Base-by-base conservation (phyloP, 2,113 vertebrate species). In the Pantherophis guttatus region DNA sequence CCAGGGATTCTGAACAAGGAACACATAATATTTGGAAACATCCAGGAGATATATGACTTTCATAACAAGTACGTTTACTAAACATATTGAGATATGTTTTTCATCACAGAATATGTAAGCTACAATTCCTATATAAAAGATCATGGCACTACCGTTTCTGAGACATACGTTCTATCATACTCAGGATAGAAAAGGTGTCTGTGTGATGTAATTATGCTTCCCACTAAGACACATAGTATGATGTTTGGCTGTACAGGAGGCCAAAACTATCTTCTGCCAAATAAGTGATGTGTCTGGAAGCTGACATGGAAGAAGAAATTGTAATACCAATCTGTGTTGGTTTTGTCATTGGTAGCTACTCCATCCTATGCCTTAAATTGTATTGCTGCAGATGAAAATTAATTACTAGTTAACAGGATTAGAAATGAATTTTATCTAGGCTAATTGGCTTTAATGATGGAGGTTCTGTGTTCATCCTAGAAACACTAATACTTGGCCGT, bases 41-140 rank as follows among this genome's bases (percentile, higher is more conserved):
- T 99, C 97, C 99, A 99, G 97, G 98, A 99, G 93, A 99, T 99
- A 93, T 99, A 98, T 57, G 99, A 99, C 96, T 99, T 99, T 96
- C 99, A 99, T 96, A 99, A 97, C 98, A 99, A 99, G 99, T 99
- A 97, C 94, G 99, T 98, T 96, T 96, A 94, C 54, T 92, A 91
- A 48, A 44, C 17, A 55, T 53, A 94, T 95, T 87, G 91, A 33
- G 24, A 52, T 13, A 91, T 57, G 1, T 94, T 87, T 1, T 65
- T 93, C 53, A 29, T 55, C 17, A 24, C 11, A 8, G 26, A 21
- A 81, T 50, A 3, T 53, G 15, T 11, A 0, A 11, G 21, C 50
- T 52, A 11, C 55, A 17, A 55, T 29, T 50, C 39, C 57, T 87
- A 15, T n/a, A 87, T 11, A 6, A 23, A 94, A 12, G 50, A 19